A percentile compares a stretch with the other conserved stretches of the same genome.
These are phyloP conservation scores for Paedocypris micromegethes DNA, from an alignment of 2,797 vertebrate species.

Conservation along the genomic window DNA sequence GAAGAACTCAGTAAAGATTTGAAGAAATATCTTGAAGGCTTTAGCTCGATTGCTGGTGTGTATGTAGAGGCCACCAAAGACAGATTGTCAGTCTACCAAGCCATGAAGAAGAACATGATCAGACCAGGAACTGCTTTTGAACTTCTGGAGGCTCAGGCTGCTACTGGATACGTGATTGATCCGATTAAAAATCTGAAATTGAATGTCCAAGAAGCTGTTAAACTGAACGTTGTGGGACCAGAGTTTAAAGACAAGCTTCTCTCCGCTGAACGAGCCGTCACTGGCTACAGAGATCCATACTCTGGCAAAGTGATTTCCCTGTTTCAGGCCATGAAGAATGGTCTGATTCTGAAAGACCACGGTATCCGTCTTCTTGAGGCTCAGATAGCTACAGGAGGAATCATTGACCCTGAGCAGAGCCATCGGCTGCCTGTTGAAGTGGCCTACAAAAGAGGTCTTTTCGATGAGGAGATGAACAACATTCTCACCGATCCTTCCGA, in stretches of 20 bases:
- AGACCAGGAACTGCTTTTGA: slow-evolving; percentile 94
- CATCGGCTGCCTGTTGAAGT: slow-evolving; percentile 88
- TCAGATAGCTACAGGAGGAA: slow-evolving; percentile 94
- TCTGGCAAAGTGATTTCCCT: slow-evolving; percentile 89
- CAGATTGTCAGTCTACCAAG: slow-evolving; percentile 89
- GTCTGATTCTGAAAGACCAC: slow-evolving; percentile 92
- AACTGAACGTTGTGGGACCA: slow-evolving; percentile 84
- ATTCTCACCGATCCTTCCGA: slow-evolving; percentile 90
- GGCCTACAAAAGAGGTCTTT: slow-evolving; percentile 91
- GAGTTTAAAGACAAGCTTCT: slow-evolving; percentile 98
- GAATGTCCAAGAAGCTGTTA: slow-evolving; percentile 86
- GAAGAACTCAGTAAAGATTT: slow-evolving; percentile 85
- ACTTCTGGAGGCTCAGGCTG: slow-evolving; percentile 92
- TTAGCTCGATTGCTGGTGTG: slow-evolving; percentile 92
- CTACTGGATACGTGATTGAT: slow-evolving; percentile 92
- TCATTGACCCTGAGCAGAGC: slow-evolving; percentile 93
- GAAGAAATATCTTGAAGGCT: slow-evolving; percentile 89
- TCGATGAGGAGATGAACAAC: slow-evolving; percentile 94
- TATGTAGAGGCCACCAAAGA: slow-evolving; percentile 90
- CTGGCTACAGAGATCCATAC: slow-evolving; percentile 92
- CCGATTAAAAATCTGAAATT: slow-evolving; percentile 93
- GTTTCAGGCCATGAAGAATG: slow-evolving; percentile 99
- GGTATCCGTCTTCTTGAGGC: slow-evolving; percentile 93
- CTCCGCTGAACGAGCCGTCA: slow-evolving; percentile 91
- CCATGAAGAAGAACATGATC: slow-evolving; percentile 98